Evolutionary conservation across 2,888 invertebrate genomes (phyloP), one percentile per base, ranked within the genome.

Genomic region (Pseudanteris insignis): DNA sequence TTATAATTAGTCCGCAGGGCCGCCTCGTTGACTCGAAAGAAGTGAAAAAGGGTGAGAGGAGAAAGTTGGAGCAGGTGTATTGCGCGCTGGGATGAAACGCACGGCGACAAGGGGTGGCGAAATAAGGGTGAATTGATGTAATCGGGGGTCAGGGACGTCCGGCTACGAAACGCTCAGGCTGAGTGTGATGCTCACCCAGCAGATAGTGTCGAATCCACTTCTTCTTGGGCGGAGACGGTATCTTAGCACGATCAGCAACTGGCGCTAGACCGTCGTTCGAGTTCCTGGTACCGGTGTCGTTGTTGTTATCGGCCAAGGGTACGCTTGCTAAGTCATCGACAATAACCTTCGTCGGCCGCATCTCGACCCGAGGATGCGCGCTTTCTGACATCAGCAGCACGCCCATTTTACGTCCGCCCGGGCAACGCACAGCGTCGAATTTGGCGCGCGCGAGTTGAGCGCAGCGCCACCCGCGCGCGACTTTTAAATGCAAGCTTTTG

Each of bases 131-230:
- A n/a, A n/a, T n/a, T n/a, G n/a, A n/a, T n/a, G n/a, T n/a, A n/a
- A n/a, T n/a, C n/a, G n/a, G n/a, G n/a, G n/a, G n/a, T n/a, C n/a
- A n/a, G n/a, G n/a, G n/a, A n/a, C n/a, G n/a, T n/a, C n/a, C n/a
- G n/a, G n/a, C n/a, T n/a, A n/a, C n/a, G n/a, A n/a, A n/a, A n/a
- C n/a, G n/a, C n/a, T n/a, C n/a, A n/a, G n/a, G n/a, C n/a, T 21
- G 21, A 3, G 21, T 21, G 21, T 21, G 21, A 21, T 7, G 21
- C 21, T 77, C 75, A 86, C 86, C 80, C 82, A 85, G 85, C 69
- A 87, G 80, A 76, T 87, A 88, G 74, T 87, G 86, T 70, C 84
- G 85, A 66, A 88, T 88, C 88, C 89, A 89, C 78, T 89, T 88
- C 82, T 89, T 89, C 81, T 89, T 89, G 30, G 89, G 88, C 47